Base-by-base conservation (phyloP, 2,888 invertebrate genomes). In the Aplocera efformata region DNA sequence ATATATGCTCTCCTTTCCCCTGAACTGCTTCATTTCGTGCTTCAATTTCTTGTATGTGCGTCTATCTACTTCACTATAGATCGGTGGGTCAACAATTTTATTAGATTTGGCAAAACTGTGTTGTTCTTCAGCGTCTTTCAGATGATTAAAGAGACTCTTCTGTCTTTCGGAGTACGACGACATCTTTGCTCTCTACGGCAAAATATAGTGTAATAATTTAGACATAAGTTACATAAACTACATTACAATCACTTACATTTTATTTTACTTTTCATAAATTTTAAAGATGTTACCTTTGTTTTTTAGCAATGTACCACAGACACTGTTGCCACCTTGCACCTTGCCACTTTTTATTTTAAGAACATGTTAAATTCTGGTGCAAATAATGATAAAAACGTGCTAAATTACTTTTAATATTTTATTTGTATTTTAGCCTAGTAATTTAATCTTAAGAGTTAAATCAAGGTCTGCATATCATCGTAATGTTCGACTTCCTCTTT, bases 1-100 rank as follows among this genome's bases (percentile, higher is more conserved):
- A 58, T 93, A 96, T 52, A 96, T 94, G 65, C 95, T 96, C 65
- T 95, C 94, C 62, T 91, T 90, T 0, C 93, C 92, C 59, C 91
- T 84, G 58, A 92, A 93, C 43, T 90, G 90, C 63, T 89, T 91
- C 61, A 90, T 91, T 68, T 90, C 89, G 29, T 73, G 77, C 63
- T 84, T 88, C 2, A 82, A 59, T 61, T 76, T 83, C 37, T 63
- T 77, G 58, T 79, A 81, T 6, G 70, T 72, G 37, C 60, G 66
- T 60, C 62, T 79, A 39, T 77, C 76, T 13, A 88, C 71, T 35
- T 71, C 68, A 10, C 75, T 73, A 39, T 67, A 79, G 42, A 79
- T 72, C 46, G 69, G 68, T 2, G 71, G 63, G 39, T 69, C 57
- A 25, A 67, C 54, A 7, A 62, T 59, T 47, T 72, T 84, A 49